These are phyloP conservation scores for Caenorhabditis imperialis DNA, from an alignment of 2,888 invertebrate species.

Conservation along the genomic window DNA sequence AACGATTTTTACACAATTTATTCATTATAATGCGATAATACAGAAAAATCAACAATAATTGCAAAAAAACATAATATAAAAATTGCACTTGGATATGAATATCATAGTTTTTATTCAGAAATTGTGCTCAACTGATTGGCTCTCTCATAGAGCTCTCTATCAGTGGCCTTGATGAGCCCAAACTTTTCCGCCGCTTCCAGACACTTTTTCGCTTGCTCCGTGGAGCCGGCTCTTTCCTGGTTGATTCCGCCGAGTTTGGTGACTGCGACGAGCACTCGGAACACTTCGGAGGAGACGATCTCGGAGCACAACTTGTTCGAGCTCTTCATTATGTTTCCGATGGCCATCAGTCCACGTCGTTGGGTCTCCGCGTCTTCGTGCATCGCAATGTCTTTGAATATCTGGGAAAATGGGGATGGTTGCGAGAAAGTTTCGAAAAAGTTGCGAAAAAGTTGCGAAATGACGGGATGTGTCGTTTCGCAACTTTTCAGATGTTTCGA, in stretches of 20 bases:
- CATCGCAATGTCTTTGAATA: constrained; percentile 75
- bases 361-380: constrained; percentile 75
- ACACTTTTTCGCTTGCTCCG: constrained; percentile 70
- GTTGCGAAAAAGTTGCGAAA: no score
- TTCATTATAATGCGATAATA: no score
- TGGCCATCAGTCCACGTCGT: constrained; percentile 72
- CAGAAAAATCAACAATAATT: no score
- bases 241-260: constrained; percentile 72
- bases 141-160: constrained; percentile 74
- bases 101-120: no score
- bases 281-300: constrained; percentile 74
- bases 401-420: no score
- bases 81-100: no score
- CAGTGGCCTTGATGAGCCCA: constrained; percentile 74
- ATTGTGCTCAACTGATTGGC: constrained; percentile 64
- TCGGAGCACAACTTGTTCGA: constrained; percentile 72
- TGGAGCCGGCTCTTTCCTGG: constrained; percentile 64
- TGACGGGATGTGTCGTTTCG: no score
- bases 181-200: constrained; percentile 73
- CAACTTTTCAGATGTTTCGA: no score
- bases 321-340: constrained; percentile 75
- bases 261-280: constrained; percentile 76
- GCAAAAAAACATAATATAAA: no score
- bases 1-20: no score
- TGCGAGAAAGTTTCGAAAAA: no score